Evolutionary conservation across 2,888 invertebrate genomes (phyloP).

Genomic region (Dusona sp.): DNA sequence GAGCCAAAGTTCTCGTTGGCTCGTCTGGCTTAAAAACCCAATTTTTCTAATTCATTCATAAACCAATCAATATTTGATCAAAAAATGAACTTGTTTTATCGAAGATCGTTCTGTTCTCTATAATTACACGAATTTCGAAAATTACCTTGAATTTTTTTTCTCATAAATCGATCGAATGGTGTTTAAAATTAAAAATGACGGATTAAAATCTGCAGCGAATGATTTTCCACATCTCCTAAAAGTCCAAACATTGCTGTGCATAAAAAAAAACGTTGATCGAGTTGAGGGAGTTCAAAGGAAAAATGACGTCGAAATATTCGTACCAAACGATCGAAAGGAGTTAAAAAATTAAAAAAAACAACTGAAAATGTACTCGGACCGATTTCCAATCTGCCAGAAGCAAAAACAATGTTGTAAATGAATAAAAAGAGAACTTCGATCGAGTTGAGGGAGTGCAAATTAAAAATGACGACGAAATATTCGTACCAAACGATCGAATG

Average conservation of each 20-base stretch:
- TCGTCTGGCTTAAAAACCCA: too few relatives aligned
- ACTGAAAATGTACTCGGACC: neutral
- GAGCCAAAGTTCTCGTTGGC: neutral
- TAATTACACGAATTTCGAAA: neutral
- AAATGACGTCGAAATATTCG: neutral
- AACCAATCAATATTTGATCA: neutral
- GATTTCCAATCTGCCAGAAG: neutral
- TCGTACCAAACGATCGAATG: neutral
- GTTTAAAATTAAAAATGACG: neutral
- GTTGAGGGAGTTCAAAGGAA: neutral
- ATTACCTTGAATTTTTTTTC: neutral
- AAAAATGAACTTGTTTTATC: neutral
- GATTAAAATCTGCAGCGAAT: neutral
- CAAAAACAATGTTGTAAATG: neutral
- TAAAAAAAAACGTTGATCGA: neutral
- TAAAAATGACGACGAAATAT: neutral
- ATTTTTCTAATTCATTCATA: neutral
- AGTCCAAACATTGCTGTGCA: neutral
- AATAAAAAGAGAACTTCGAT: neutral
- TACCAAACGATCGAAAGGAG: neutral
- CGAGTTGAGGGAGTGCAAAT: neutral
- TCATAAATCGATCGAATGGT: neutral
- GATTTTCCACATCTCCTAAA: neutral
- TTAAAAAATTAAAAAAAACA: neutral
- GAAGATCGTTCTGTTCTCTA: too few relatives aligned